Evolutionary conservation across 1,140 invertebrate genomes (phyloP).

Genomic region (Caenorhabditis brenneri): DNA sequence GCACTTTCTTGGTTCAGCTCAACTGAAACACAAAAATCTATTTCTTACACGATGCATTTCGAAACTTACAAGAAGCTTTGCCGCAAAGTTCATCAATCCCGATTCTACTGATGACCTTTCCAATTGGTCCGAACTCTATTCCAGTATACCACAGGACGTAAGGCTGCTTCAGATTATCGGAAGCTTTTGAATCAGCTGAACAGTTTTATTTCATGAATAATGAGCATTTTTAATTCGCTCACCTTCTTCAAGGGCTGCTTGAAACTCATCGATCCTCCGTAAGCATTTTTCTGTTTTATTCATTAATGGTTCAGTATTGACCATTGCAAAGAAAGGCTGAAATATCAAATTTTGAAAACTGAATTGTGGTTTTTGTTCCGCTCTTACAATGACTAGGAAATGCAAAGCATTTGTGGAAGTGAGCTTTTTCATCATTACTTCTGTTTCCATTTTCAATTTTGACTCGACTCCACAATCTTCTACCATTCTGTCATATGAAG

Average conservation of each 20-base stretch:
- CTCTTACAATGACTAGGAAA: not conserved
- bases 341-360: too few species aligned
- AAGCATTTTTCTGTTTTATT: not conserved
- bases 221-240: not conserved
- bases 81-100: not conserved
- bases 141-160: not conserved
- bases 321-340: not conserved
- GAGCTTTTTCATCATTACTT: not conserved
- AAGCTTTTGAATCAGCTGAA: not conserved
- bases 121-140: not conserved
- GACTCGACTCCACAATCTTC: not conserved
- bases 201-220: not conserved
- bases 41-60: not conserved
- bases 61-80: not conserved
- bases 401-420: not conserved
- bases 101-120: not conserved
- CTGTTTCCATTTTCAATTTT: not conserved
- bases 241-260: not conserved
- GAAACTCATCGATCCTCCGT: not conserved
- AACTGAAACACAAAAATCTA: not conserved
- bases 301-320: not conserved
- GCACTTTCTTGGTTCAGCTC: not conserved
- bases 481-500: not conserved
- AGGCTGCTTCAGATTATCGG: not conserved
- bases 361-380: not conserved